A percentile compares a stretch with the other conserved stretches of the same genome.
These are phyloP conservation scores for Pterophyllum scalare DNA, from an alignment of 2,113 vertebrate genomes.

Conservation along the genomic window DNA sequence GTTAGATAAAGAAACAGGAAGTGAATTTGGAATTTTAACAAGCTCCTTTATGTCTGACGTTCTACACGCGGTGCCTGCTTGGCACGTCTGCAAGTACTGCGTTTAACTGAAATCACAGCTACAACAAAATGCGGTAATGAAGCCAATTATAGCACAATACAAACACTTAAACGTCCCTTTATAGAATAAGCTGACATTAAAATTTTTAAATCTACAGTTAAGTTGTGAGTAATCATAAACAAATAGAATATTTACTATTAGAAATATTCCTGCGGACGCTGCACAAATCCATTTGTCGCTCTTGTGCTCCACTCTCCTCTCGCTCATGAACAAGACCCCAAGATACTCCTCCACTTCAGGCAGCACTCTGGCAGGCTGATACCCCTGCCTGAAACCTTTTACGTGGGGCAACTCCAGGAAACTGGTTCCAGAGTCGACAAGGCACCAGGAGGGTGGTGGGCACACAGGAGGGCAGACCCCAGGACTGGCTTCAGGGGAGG, in stretches of 20 bases:
- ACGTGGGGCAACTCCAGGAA: background rate
- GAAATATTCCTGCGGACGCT: no score
- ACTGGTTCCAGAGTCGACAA: background rate
- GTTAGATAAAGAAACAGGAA: conserved; percentile 16
- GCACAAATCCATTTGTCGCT: background rate
- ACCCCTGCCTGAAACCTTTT: background rate
- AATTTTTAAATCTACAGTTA: background rate
- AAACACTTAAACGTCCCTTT: background rate
- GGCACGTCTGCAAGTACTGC: background rate
- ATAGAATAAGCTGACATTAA: background rate
- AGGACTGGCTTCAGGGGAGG: background rate
- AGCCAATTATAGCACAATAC: background rate
- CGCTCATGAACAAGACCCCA: background rate
- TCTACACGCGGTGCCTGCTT: background rate
- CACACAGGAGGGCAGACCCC: background rate
- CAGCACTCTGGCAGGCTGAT: background rate
- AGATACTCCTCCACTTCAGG: background rate
- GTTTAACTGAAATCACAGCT: background rate
- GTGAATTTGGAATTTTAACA: conserved; percentile 28
- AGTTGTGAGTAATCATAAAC: background rate
- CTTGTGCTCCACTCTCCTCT: background rate
- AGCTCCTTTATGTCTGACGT: background rate
- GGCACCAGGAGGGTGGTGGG: background rate
- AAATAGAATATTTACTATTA: background rate
- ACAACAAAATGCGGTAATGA: background rate